Evolutionary conservation across 1,140 invertebrate species (phyloP), one percentile per base, ranked within the genome.

Genomic region (Anastatus disparis): DNA sequence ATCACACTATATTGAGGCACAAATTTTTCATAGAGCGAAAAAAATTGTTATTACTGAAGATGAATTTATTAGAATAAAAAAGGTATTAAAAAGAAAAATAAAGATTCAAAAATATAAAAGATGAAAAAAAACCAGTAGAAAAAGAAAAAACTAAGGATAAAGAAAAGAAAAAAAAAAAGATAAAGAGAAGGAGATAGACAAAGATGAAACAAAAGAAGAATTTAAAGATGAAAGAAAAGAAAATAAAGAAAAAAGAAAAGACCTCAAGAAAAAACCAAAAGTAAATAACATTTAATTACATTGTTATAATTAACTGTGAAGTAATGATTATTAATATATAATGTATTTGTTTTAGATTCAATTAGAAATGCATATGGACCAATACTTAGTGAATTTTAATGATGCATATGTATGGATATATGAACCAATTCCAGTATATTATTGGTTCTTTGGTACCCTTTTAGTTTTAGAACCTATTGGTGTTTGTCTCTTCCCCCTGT

Each of bases 331-430:
- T 42, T 62, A 38, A 20, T n/a, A n/a, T n/a, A n/a, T n/a, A n/a
- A n/a, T n/a, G n/a, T n/a, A n/a, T n/a, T n/a, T n/a, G n/a, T n/a
- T n/a, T n/a, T n/a, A n/a, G n/a, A n/a, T 93, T 58, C 92, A 96
- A 44, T 83, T 99, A 12, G 95, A 98, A 84, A 98, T 99, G 96
- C 96, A 98, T 86, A 90, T 95, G 77, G 94, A 97, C 73, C 96
- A 99, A 85, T 83, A 92, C 74, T 98, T 99, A 87, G 89, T 96
- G 2, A 97, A 99, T 86, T 93, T 92, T 42, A 89, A 93, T 31
- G 96, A 98, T 86, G 95, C 97, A 3, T 99, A 99, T 86, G 97
- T 99, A 12, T 99, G 98, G 98, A 94, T 99, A 66, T 99, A 98
- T 86, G 97, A 99, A 84, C 97, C 97, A 4, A 96, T 98, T 77